Evolutionary conservation across 2,113 vertebrate species (phyloP).

Genomic region (Arizona elegans): DNA sequence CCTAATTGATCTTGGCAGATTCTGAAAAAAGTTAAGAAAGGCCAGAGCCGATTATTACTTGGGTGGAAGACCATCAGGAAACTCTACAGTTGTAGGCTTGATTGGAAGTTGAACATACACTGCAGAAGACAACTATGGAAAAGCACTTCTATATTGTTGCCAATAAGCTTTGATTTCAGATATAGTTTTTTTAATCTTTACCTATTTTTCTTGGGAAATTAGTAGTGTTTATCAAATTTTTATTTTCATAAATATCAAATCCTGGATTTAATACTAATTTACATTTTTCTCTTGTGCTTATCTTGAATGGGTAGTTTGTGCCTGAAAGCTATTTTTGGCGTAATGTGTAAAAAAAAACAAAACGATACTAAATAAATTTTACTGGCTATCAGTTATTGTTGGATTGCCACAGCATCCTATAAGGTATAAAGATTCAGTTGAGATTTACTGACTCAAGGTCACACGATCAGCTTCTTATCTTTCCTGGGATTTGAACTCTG

Average conservation of each 20-base stretch:
- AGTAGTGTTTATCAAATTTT: neutral
- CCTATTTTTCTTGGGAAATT: neutral
- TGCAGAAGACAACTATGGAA: neutral
- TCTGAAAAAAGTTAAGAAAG: neutral
- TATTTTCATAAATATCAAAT: neutral
- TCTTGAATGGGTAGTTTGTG: neutral
- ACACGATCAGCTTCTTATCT: neutral
- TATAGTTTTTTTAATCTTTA: neutral
- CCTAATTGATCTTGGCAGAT: neutral
- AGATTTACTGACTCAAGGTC: neutral
- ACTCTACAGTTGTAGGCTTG: neutral
- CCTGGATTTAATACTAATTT: neutral
- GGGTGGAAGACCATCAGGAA: neutral
- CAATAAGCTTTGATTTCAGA: neutral
- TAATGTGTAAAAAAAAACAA: neutral
- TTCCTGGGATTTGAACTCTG: neutral
- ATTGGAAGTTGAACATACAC: neutral
- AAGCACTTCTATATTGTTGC: neutral
- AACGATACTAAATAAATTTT: neutral
- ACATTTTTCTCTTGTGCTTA: neutral
- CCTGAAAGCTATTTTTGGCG: neutral
- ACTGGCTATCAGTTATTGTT: neutral
- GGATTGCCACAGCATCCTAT: neutral
- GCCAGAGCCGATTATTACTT: neutral
- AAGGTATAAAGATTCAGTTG: neutral